phyloP scores from a whole-genome alignment of 2,797 vertebrate genomes.

The Eupleurogrammus muticus region DNA sequence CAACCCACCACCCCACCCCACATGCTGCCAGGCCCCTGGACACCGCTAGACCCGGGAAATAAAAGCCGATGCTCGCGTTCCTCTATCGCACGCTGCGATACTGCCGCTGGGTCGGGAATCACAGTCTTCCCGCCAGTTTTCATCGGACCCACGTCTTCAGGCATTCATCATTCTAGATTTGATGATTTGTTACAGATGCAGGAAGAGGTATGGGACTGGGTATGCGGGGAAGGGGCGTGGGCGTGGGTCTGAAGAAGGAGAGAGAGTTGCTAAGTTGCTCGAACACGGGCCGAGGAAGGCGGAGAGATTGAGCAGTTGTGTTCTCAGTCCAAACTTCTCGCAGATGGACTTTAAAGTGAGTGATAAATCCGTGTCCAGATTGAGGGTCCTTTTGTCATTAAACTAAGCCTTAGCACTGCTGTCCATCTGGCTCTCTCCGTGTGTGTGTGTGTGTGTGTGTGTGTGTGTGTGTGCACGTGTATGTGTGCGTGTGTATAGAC shows the following conservation, averaged over 20 bases:
- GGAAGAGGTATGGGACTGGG: conserved; percentile 28
- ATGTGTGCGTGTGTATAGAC: conserved; percentile 58
- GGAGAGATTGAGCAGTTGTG: conserved; percentile 72
- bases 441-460: conserved; percentile 48
- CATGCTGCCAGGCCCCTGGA: conserved; percentile 67
- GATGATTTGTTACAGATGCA: conserved; percentile 52
- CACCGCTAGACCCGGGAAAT: conserved; percentile 62
- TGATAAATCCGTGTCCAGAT: conserved; percentile 86
- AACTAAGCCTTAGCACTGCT: conserved; percentile 85
- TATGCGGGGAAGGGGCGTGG: conserved; percentile 38
- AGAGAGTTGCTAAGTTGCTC: conserved; percentile 55
- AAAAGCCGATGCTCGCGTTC: conserved; percentile 58
- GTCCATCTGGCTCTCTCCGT: conserved; percentile 82
- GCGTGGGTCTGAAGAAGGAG: conserved; percentile 7
- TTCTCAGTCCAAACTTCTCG: conserved; percentile 79
- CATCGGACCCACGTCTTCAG: conserved; percentile 21
- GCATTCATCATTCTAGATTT: conserved; percentile 59
- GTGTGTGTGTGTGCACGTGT: conserved; percentile 43
- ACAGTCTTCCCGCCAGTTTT: conserved; percentile 8
- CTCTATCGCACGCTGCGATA: conserved; percentile 53
- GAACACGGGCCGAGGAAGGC: conserved; percentile 55
- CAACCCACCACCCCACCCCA: conserved; percentile 29
- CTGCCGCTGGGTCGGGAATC: conserved; percentile 41
- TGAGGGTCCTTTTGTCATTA: conserved; percentile 87
- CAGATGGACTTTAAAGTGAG: conserved; percentile 87